Base-by-base conservation (phyloP, 2,797 vertebrate genomes). In the Meda fulgida region DNA sequence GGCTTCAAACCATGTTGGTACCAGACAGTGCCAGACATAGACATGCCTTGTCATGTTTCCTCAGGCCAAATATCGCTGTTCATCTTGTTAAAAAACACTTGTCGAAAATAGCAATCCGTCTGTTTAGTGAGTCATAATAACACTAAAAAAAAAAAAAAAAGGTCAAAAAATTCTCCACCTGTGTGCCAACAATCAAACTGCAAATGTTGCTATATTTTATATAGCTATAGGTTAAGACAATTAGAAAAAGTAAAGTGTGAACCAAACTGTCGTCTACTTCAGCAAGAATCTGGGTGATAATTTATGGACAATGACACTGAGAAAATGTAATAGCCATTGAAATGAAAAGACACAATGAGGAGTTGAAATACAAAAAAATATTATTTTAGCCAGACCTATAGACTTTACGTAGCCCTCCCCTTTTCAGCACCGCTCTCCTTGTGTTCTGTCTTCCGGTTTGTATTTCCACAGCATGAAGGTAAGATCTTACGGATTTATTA, bases 41-140 rank as follows among this genome's bases (percentile, higher is more conserved):
- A 66, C 46, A 65, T 67, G 71, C 14, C 21, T n/a, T 51, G 23
- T 53, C 60, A 51, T 83, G 72, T 67, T 83, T 67, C 8, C 31
- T 23, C 19, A 31, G 29, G 69, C 53, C 70, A 84, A 29, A 38
- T 38, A 84, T 51, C 13, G 9, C 60, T 72, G 53, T 60, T 73
- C 19, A 40, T 40, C 34, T n/a, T 58, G 53, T 23, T 46, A 48
- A 73, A 73, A 58, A 65, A 63, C 38, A 65, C 58, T 38, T 43
- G 31, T 65, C 9, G 5, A 78, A 48, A 73, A 43, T 55, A 65
- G 53, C 26, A 31, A 14, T 40, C 23, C 26, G 43, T 81, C 31
- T 63, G 23, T 81, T 77, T 55, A 31, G 60, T 67, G 72, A 83
- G n/a, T 83, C 77, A 76, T 76, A 67, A 40, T 79, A 14, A 51